These are phyloP conservation scores for Amphimallon solstitiale DNA, from an alignment of 2,888 invertebrate species.

Conservation along the genomic window DNA sequence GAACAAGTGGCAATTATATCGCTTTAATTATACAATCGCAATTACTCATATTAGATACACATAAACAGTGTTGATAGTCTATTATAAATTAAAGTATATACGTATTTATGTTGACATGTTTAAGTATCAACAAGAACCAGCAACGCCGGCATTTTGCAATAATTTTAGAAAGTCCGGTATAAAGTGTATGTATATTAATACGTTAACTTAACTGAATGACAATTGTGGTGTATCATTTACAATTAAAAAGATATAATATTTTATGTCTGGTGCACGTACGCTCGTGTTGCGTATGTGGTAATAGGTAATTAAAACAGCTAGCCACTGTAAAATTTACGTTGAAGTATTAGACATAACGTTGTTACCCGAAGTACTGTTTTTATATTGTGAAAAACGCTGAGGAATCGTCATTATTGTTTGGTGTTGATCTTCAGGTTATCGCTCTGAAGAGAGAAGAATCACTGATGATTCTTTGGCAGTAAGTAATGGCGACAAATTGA, in stretches of 20 bases:
- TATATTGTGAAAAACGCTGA: no score
- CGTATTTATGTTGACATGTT: neutral
- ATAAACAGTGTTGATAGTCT: neutral
- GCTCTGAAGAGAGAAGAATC: no score
- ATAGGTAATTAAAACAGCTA: constrained; percentile 6
- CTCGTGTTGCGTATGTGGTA: neutral
- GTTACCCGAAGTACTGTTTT: no score
- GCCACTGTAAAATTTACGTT: no score
- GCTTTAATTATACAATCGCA: neutral
- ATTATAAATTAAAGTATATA: neutral
- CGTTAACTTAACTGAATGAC: neutral
- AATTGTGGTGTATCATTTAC: neutral
- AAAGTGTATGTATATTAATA: no score
- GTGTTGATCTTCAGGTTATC: no score
- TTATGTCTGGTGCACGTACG: no score
- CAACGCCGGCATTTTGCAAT: neutral
- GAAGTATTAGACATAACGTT: no score
- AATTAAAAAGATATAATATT: neutral
- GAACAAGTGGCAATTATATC: neutral
- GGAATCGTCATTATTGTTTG: no score
- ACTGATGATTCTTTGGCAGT: no score
- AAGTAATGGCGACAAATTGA: no score
- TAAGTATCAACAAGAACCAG: neutral
- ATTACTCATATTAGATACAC: no score
- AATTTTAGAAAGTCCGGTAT: constrained; percentile 11